Conservation (phyloP, 2,797 vertebrate genomes). For the Vipera latastei region DNA sequence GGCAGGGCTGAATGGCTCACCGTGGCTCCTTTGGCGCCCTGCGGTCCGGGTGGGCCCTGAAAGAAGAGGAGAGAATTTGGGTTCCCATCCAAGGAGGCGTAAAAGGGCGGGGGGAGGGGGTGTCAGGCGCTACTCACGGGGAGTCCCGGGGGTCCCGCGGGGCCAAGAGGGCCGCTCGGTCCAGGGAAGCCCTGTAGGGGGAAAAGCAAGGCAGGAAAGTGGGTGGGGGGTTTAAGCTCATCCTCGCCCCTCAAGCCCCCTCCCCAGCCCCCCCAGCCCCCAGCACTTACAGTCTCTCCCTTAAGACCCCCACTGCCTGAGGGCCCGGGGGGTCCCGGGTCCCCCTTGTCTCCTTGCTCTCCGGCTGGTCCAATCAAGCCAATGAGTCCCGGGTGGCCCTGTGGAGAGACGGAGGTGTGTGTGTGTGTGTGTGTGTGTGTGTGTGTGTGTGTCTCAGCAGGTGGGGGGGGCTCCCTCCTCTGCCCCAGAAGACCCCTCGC, state of each 20-base stretch:
- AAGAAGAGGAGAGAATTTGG: slow-evolving; percentile 5
- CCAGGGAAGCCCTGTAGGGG: slow-evolving; percentile 86
- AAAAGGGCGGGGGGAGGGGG: fast-evolving
- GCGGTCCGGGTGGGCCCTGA: slow-evolving; percentile 92
- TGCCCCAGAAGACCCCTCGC: too few relatives aligned
- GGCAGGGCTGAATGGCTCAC: slow-evolving; percentile 74
- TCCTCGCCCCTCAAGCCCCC: not conserved
- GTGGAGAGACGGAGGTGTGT: not conserved
- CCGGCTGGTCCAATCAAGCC: slow-evolving; percentile 95
- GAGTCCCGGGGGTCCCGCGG: slow-evolving; percentile 89
- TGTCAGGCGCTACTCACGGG: slow-evolving; percentile 72
- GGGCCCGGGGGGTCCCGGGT: slow-evolving; percentile 90
- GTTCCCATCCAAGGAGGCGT: too few relatives aligned
- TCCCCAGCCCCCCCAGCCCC: too few relatives aligned
- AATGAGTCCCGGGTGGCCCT: slow-evolving; percentile 97
- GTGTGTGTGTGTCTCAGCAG: too few relatives aligned
- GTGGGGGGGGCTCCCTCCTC: not conserved
- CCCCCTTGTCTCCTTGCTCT: slow-evolving; percentile 97
- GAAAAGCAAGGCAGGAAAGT: not conserved
- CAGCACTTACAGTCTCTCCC: slow-evolving; percentile 75
- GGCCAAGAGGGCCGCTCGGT: slow-evolving; percentile 89
- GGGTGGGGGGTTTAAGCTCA: too few relatives aligned
- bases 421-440: too few relatives aligned
- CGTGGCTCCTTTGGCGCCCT: slow-evolving; percentile 94
- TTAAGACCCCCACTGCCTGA: slow-evolving; percentile 86